These are phyloP conservation scores for Macrotrachela quadricornifera DNA, from an alignment of 1,140 invertebrate species.

Conservation along the genomic window DNA sequence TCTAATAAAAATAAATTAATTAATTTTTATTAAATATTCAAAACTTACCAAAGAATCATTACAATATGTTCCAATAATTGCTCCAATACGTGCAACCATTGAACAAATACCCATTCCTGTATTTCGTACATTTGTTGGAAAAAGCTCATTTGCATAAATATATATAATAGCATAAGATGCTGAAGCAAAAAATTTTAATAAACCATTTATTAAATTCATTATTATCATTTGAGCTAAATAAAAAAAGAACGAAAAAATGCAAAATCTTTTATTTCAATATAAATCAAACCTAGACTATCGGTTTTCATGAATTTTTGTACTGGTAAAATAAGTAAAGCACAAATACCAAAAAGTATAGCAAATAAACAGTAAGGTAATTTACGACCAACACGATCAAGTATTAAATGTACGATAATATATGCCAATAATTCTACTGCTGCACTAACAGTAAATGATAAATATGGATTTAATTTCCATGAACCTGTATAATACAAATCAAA, in stretches of 20 bases:
- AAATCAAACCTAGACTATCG: too few relatives aligned
- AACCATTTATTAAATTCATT: too few relatives aligned
- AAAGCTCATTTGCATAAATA: slow-evolving; percentile 56
- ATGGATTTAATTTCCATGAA: neutral
- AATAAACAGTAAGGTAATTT: slow-evolving; percentile 1
- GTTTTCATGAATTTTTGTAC: too few relatives aligned
- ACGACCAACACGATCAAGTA: slow-evolving; percentile 1
- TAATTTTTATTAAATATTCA: too few relatives aligned
- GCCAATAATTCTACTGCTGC: slow-evolving; percentile 3
- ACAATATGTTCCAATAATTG: slow-evolving; percentile 35
- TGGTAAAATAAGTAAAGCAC: too few relatives aligned
- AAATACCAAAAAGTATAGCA: neutral
- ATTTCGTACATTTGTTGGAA: slow-evolving; percentile 59
- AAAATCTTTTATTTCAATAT: too few relatives aligned
- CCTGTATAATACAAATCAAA: too few relatives aligned
- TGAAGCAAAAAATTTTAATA: too few relatives aligned
- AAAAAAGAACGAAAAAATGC: too few relatives aligned
- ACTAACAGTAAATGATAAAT: neutral
- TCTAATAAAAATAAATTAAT: too few relatives aligned
- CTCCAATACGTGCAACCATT: slow-evolving; percentile 50
- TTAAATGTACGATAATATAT: neutral
- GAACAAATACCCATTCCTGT: slow-evolving; percentile 56
- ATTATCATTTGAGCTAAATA: too few relatives aligned
- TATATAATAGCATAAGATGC: slow-evolving; percentile 41
- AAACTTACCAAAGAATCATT: too few relatives aligned